Base-by-base conservation (phyloP, 2,888 invertebrate species). In the Tigriopus californicus region DNA sequence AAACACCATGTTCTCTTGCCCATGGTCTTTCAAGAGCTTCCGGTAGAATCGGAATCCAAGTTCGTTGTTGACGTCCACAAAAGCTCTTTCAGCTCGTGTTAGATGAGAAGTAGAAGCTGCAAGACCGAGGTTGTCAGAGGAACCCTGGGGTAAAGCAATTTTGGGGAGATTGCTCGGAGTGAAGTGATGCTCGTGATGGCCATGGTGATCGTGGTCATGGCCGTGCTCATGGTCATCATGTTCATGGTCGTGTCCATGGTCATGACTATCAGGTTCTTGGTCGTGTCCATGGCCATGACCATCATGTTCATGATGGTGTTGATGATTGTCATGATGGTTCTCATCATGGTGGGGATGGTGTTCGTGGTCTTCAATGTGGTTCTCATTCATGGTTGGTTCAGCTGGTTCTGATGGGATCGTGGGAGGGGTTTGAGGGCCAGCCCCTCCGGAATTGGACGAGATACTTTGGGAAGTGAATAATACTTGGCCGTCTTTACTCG, bases 11-110 rank as follows among this genome's bases (percentile, higher is more conserved):
- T 77, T 76, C 22, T 62, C 62, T 24, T 56, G 42, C 12, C 10
- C 15, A 8, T 33, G 41, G 10, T 56, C 44, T 5, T 56, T 20
- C 12, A 41, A 6, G 11, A 20, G 15, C 8, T 13, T 13, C 22
- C 18, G 18, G 25, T 66, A 88, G 68, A 87, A 84, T 65, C 80
- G 80, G 66, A 89, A 85, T 0, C 87, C 86, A 47, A 89, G 69
- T 67, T 89, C 85, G 68, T 89, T 89, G 68, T 87, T 87, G 1
- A 89, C 74, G 63, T 81, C 80, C 0, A 82, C 76, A 68, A 88
- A 89, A 60, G 81, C 78, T n/a, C 79, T 75, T 40, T 88, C 76
- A 68, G 89, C 87, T 61, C 80, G 78, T 61, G 81, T 82, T 33
- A 87, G 74, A 65, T 77, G 74, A 57, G 78, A 76, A 0, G 82